Conservation (phyloP, 2,113 vertebrate genomes). For the Calidris pugnax region DNA sequence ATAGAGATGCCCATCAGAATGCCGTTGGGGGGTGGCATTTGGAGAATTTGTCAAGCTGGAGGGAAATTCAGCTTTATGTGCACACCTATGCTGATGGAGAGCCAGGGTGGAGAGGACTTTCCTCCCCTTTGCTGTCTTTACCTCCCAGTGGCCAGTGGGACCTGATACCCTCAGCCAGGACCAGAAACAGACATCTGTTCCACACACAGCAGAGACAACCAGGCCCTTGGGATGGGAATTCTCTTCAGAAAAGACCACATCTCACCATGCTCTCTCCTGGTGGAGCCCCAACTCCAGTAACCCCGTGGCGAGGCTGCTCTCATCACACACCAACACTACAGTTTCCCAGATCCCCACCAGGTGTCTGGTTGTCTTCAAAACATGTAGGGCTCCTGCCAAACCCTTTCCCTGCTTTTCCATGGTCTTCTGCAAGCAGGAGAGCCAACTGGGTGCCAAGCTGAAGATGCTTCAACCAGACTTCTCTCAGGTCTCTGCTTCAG, state of each 20-base stretch:
- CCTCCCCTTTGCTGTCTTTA: not conserved
- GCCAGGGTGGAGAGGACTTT: not conserved
- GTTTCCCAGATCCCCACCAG: not conserved
- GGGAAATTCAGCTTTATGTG: not conserved
- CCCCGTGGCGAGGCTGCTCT: accelerated
- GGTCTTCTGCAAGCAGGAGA: not conserved
- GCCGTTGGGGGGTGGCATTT: not conserved
- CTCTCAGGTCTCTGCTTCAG: not conserved
- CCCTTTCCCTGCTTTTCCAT: not conserved
- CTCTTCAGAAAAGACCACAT: not conserved
- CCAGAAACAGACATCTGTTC: not conserved
- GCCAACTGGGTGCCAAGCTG: not conserved
- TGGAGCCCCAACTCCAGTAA: not conserved
- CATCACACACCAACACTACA: not conserved
- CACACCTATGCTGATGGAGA: accelerated
- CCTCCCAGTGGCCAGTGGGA: not conserved
- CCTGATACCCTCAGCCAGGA: not conserved
- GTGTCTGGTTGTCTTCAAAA: not conserved
- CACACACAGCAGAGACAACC: not conserved
- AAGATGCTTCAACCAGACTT: not conserved
- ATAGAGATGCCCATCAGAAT: not conserved
- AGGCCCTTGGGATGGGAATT: not conserved
- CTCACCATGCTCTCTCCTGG: not conserved
- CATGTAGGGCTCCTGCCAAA: not conserved
- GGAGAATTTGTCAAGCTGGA: not conserved